These are phyloP conservation scores for Gibbula magus DNA, from an alignment of 2,888 invertebrate species.

Conservation along the genomic window DNA sequence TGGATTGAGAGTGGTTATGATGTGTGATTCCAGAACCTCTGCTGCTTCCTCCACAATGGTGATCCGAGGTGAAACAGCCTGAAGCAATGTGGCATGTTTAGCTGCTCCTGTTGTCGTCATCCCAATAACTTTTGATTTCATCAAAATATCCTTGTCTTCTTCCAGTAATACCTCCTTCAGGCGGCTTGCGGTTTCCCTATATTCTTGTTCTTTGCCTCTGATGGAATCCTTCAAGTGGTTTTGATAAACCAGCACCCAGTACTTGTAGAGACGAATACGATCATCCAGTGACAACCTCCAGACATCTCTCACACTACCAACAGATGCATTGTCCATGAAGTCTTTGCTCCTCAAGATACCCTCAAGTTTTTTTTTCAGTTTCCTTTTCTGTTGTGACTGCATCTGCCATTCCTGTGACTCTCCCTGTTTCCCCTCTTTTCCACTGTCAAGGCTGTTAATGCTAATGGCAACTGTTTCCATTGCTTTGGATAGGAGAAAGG, in stretches of 20 bases:
- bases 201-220: slow-evolving; percentile 46
- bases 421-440: background rate
- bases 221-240: slow-evolving; percentile 43
- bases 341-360: slow-evolving; percentile 45
- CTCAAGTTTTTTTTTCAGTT: slow-evolving; percentile 40
- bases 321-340: slow-evolving; percentile 56
- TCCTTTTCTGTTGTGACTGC: slow-evolving; percentile 37
- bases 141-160: slow-evolving; percentile 64
- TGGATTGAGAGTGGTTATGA: slow-evolving; percentile 85
- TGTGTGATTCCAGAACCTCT: slow-evolving; percentile 89
- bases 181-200: slow-evolving; percentile 43
- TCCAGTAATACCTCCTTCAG: slow-evolving; percentile 51
- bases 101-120: slow-evolving; percentile 74
- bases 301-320: slow-evolving; percentile 47
- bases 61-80: slow-evolving; percentile 78
- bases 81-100: slow-evolving; percentile 62
- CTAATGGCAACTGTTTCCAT: background rate
- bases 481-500: background rate
- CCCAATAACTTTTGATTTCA: slow-evolving; percentile 64
- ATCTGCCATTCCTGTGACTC: slow-evolving; percentile 15
- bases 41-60: slow-evolving; percentile 89
- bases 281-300: slow-evolving; percentile 60
- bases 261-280: slow-evolving; percentile 76
- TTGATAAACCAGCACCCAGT: slow-evolving; percentile 66
- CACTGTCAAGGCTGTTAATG: slow-evolving; percentile 20